phyloP scores from a whole-genome alignment of 2,888 invertebrate genomes.

The Andrena praecox region DNA sequence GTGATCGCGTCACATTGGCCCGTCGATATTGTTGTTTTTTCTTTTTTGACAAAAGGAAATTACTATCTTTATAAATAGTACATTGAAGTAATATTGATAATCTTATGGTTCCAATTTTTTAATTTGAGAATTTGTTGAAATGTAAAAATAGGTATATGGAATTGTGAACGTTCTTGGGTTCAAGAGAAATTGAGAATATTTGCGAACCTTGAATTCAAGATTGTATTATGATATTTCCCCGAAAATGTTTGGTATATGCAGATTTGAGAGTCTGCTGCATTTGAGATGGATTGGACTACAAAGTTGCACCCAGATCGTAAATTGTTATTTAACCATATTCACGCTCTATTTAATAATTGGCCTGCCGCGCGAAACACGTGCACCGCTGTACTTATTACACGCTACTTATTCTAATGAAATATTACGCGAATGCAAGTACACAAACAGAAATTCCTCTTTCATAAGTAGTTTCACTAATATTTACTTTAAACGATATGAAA shows the following conservation, averaged over 20 bases:
- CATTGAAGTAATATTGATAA: too few species aligned
- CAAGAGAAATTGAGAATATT: background rate
- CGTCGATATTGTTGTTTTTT: constrained; percentile 58
- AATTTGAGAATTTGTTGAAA: too few species aligned
- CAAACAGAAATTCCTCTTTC: too few species aligned
- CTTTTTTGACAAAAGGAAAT: too few species aligned
- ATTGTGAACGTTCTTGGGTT: background rate
- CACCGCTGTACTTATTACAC: constrained; percentile 5
- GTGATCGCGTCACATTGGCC: constrained; percentile 46
- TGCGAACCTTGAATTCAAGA: background rate
- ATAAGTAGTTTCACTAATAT: too few species aligned
- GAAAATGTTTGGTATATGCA: too few species aligned
- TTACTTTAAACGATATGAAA: background rate
- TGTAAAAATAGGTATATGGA: too few species aligned
- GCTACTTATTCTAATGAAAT: constrained; percentile 12
- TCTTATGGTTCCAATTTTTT: too few species aligned
- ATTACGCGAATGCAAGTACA: background rate
- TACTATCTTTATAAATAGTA: too few species aligned
- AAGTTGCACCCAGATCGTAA: background rate
- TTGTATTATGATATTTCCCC: too few species aligned
- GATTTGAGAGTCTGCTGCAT: background rate
- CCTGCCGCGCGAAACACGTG: background rate
- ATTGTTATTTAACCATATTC: background rate
- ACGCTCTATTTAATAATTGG: constrained; percentile 18
- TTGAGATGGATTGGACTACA: background rate